Evolutionary conservation across 2,797 vertebrate genomes (phyloP).

Genomic region (Chelon labrosus): DNA sequence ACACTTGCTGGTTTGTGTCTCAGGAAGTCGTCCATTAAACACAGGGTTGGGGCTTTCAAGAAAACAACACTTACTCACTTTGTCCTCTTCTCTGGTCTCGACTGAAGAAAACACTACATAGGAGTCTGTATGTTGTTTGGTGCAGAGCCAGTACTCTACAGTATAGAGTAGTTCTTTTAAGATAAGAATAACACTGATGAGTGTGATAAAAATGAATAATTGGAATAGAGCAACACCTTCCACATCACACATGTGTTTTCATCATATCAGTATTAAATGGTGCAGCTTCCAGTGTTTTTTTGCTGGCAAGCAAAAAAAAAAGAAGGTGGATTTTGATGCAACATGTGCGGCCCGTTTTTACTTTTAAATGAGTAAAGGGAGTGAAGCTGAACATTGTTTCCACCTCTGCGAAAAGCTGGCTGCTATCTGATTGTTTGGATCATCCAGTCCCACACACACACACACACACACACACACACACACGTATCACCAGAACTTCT

Average conservation of each 20-base stretch:
- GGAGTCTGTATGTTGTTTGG: too few species aligned
- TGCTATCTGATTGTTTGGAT: conserved; percentile 23
- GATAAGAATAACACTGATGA: too few species aligned
- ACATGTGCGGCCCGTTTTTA: too few species aligned
- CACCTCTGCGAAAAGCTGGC: background rate
- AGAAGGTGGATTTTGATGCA: background rate
- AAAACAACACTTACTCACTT: conserved; percentile 22
- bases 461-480: conserved; percentile 4
- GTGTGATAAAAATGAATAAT: too few species aligned
- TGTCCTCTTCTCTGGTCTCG: too few species aligned
- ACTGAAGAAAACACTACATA: too few species aligned
- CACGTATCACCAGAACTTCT: conserved; percentile 47
- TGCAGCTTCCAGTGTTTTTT: background rate
- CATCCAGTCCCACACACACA: conserved; percentile 8
- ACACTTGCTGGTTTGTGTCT: conserved; percentile 4
- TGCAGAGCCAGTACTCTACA: too few species aligned
- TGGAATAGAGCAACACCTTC: too few species aligned
- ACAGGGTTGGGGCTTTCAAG: conserved; percentile 19
- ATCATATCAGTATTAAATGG: background rate
- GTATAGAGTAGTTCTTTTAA: too few species aligned
- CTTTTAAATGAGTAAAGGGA: too few species aligned
- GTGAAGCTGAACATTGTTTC: background rate
- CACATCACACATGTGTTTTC: too few species aligned
- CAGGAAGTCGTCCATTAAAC: conserved; percentile 26
- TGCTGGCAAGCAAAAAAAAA: background rate